Evolutionary conservation across 2,797 vertebrate species (phyloP).

Genomic region (Echeneis naucrates): DNA sequence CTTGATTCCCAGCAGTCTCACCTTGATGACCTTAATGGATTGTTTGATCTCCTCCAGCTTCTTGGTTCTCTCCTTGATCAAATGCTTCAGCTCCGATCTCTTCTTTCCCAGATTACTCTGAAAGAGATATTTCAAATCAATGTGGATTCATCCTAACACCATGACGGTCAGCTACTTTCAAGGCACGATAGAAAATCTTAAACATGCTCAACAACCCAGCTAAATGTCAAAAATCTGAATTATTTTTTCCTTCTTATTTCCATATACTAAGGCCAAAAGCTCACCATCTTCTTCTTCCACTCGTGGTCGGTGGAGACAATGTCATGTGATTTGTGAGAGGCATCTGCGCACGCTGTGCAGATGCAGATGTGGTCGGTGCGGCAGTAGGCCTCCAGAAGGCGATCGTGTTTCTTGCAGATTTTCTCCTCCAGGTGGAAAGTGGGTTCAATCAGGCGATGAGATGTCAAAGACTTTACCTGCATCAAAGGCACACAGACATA

Average conservation of each 20-base stretch:
- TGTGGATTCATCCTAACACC: fast-evolving
- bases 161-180: not conserved
- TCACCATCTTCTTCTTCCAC: slow-evolving; percentile 85
- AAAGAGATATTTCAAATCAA: not conserved
- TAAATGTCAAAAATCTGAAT: not conserved
- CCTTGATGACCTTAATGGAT: slow-evolving; percentile 86
- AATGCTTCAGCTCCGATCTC: slow-evolving; percentile 82
- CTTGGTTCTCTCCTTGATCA: slow-evolving; percentile 85
- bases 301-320: slow-evolving; percentile 80
- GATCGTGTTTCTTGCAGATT: slow-evolving; percentile 84
- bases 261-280: slow-evolving; percentile 2
- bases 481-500: not conserved
- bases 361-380: slow-evolving; percentile 82
- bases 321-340: slow-evolving; percentile 80
- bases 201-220: not conserved
- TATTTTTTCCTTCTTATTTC: not conserved
- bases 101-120: slow-evolving; percentile 81
- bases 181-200: not conserved
- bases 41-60: slow-evolving; percentile 87
- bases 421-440: slow-evolving; percentile 83
- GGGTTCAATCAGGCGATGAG: slow-evolving; percentile 82
- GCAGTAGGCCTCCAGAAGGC: slow-evolving; percentile 84
- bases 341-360: slow-evolving; percentile 78
- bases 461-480: slow-evolving; percentile 73
- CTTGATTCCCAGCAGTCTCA: slow-evolving; percentile 50